These are phyloP conservation scores for Heliconius melpomene DNA, from an alignment of 1,140 invertebrate genomes.

Conservation along the genomic window DNA sequence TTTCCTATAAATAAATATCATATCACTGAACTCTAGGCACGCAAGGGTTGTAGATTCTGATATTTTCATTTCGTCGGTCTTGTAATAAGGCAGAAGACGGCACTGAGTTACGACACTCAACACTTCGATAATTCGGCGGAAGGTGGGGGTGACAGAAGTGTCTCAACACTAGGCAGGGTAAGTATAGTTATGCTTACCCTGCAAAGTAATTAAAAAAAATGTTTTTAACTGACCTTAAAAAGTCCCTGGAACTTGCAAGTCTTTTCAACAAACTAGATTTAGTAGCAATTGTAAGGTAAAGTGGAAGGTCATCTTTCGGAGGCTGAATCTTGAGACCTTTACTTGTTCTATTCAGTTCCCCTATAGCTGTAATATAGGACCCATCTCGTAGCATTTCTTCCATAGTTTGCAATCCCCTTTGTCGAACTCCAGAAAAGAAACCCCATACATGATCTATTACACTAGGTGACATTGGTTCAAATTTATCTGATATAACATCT, in stretches of 20 bases:
- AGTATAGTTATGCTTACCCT: too few relatives aligned
- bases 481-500: conserved; percentile 88
- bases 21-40: too few relatives aligned
- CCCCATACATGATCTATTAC: conserved; percentile 90
- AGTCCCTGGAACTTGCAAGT: conserved; percentile 84
- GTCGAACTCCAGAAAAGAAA: conserved; percentile 88
- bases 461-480: conserved; percentile 86
- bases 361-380: conserved; percentile 88
- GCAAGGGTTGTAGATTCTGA: too few relatives aligned
- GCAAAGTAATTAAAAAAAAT: background rate
- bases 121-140: too few relatives aligned
- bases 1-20: too few relatives aligned
- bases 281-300: conserved; percentile 87
- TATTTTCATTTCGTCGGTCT: too few relatives aligned
- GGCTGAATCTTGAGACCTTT: conserved; percentile 85
- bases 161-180: too few relatives aligned
- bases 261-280: conserved; percentile 85
- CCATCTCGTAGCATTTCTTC: conserved; percentile 90
- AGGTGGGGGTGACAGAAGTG: too few relatives aligned
- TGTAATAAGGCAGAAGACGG: too few relatives aligned
- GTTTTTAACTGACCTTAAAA: conserved; percentile 76
- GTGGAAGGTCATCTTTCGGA: conserved; percentile 85
- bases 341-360: conserved; percentile 84
- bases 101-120: too few relatives aligned
- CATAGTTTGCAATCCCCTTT: conserved; percentile 88